Conservation (phyloP, 2,113 vertebrate genomes). For the Noctilio leporinus region DNA sequence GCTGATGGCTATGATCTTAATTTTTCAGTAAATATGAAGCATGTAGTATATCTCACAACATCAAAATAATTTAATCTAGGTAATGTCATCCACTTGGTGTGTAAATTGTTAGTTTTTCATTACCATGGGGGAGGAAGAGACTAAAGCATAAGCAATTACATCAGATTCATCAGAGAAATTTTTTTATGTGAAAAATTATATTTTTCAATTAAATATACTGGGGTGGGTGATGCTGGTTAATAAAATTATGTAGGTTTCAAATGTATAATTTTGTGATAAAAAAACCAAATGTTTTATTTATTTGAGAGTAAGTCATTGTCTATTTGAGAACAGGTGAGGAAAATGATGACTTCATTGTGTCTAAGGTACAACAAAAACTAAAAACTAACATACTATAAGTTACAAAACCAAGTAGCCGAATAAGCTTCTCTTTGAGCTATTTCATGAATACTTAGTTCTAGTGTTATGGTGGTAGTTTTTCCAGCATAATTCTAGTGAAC, state of each 20-base stretch:
- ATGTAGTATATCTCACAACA: background rate
- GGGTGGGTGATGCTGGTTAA: no score
- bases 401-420: background rate
- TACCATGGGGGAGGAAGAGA: background rate
- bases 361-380: background rate
- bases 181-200: background rate
- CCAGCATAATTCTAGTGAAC: background rate
- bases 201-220: no score
- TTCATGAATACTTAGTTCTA: background rate
- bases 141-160: no score
- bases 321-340: background rate
- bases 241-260: no score
- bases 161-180: background rate
- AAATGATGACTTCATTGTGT: background rate
- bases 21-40: background rate
- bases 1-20: background rate
- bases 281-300: background rate
- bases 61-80: background rate
- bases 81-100: background rate
- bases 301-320: background rate
- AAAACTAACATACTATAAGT: background rate
- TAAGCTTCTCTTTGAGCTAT: background rate
- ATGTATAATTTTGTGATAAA: background rate
- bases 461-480: background rate
- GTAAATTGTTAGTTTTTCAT: background rate